Percentiles rank a stretch among this genome's conserved stretches.
These are phyloP conservation scores for Anastrepha ludens DNA, from an alignment of 1,140 invertebrate species.

Conservation along the genomic window DNA sequence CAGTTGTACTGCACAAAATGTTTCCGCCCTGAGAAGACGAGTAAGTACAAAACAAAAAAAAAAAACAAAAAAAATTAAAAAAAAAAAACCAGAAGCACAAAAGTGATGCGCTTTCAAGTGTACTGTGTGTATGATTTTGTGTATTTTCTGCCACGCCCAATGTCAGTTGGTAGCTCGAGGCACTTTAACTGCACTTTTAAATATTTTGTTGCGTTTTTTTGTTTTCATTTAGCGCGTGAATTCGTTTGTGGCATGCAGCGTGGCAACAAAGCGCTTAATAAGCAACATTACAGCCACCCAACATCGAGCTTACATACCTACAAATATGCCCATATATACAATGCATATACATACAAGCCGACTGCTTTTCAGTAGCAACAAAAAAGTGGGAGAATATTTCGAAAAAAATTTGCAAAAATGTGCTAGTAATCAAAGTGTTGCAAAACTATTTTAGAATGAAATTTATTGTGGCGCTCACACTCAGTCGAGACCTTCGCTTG, in stretches of 20 bases:
- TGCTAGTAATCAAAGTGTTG: background rate
- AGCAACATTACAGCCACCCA: background rate
- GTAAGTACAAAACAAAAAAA: background rate
- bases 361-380: too few relatives aligned
- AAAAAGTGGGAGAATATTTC: background rate
- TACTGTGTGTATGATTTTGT: background rate
- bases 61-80: too few relatives aligned
- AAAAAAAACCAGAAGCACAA: background rate
- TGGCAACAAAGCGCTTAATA: background rate
- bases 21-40: background rate
- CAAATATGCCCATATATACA: too few relatives aligned
- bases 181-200: slow-evolving; percentile 16
- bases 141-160: background rate
- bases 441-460: background rate
- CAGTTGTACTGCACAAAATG: slow-evolving; percentile 37
- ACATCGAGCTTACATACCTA: too few relatives aligned
- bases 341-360: too few relatives aligned
- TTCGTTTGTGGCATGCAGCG: slow-evolving; percentile 1
- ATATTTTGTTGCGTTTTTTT: background rate
- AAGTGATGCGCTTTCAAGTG: background rate
- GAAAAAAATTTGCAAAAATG: background rate
- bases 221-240: background rate
- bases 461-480: too few relatives aligned
- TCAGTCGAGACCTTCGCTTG: too few relatives aligned
- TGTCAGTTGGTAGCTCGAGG: background rate